Evolutionary conservation across 53 echinoderm and acorn worm species (phyloP).

Genomic region (Temnopleurus reevesii): DNA sequence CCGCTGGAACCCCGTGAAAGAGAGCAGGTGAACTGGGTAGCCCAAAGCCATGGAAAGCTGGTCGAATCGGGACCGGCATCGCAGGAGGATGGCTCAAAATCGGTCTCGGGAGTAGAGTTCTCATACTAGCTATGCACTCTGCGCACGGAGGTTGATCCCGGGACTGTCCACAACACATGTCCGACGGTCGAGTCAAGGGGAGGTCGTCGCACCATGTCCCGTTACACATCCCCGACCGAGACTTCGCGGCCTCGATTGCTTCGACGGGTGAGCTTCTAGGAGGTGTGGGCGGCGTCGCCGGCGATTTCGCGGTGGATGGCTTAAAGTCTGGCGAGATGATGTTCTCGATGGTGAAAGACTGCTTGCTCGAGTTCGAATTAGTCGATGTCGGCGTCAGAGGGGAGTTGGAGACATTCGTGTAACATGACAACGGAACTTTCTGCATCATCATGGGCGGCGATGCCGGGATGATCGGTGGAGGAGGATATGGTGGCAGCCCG

Average conservation of each 20-base stretch:
- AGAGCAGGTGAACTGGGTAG: slow-evolving; percentile 53
- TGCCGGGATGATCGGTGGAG: slow-evolving; percentile 70
- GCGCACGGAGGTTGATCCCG: slow-evolving; percentile 65
- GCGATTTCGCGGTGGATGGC: slow-evolving; percentile 65
- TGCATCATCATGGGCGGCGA: slow-evolving; percentile 77
- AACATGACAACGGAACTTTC: slow-evolving; percentile 60
- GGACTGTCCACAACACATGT: slow-evolving; percentile 55
- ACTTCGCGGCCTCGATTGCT: slow-evolving; percentile 9
- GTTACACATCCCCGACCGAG: slow-evolving; percentile 33
- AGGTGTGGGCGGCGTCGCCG: slow-evolving; percentile 35
- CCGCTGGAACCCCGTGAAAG: slow-evolving; percentile 54
- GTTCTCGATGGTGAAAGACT: slow-evolving; percentile 98
- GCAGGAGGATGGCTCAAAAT: slow-evolving; percentile 66
- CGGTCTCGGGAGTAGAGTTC: slow-evolving; percentile 42
- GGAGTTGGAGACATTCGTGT: slow-evolving; percentile 56
- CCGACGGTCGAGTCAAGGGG: slow-evolving; percentile 35
- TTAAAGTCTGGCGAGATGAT: slow-evolving; percentile 98
- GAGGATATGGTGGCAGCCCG: slow-evolving; percentile 73
- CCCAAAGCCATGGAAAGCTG: slow-evolving; percentile 72
- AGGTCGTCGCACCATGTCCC: slow-evolving; percentile 50
- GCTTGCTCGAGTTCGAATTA: slow-evolving; percentile 75
- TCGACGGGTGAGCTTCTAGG: slow-evolving; percentile 37
- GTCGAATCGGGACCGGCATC: slow-evolving; percentile 86
- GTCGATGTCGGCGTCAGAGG: slow-evolving; percentile 72
- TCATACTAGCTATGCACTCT: slow-evolving; percentile 41